These are phyloP conservation scores for Deilephila porcellus DNA, from an alignment of 2,888 invertebrate species.

Conservation along the genomic window DNA sequence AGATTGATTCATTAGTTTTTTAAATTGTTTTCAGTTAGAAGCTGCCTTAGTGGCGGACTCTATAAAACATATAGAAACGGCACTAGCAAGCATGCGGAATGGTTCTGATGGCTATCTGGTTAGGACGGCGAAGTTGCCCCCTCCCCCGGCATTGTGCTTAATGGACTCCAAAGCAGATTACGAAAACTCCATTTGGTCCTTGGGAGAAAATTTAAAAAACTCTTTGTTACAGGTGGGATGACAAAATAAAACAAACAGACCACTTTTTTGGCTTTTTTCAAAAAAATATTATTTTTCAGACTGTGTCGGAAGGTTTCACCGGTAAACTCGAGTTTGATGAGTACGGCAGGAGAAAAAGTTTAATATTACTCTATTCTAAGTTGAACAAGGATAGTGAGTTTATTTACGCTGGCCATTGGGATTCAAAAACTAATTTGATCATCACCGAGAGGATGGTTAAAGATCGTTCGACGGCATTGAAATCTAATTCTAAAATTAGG, in stretches of 20 bases:
- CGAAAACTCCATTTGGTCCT: constrained; percentile 58
- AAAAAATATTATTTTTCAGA: constrained; percentile 61
- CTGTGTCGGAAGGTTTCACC: constrained; percentile 83
- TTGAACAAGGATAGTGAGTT: constrained; percentile 82
- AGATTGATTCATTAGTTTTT: not conserved
- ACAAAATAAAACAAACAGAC: not conserved
- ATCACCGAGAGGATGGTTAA: constrained; percentile 55
- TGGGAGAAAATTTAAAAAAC: constrained; percentile 58
- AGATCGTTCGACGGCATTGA: constrained; percentile 61
- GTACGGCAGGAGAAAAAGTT: constrained; percentile 86
- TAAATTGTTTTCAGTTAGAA: constrained; percentile 59
- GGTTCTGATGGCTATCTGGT: constrained; percentile 23
- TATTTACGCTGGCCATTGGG: constrained; percentile 81
- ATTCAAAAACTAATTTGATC: constrained; percentile 71
- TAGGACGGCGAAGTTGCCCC: constrained; percentile 45
- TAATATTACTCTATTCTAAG: constrained; percentile 85
- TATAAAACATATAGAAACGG: constrained; percentile 69
- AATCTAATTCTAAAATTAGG: constrained; percentile 84
- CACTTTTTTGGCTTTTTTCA: not conserved
- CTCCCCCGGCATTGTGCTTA: constrained; percentile 85
- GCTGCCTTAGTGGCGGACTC: constrained; percentile 73
- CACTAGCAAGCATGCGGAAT: constrained; percentile 58
- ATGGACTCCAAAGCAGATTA: constrained; percentile 85
- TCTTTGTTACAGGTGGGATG: constrained; percentile 56
- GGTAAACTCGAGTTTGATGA: constrained; percentile 88